Conservation (phyloP, 2,797 vertebrate genomes). For the Erpetoichthys calabaricus region DNA sequence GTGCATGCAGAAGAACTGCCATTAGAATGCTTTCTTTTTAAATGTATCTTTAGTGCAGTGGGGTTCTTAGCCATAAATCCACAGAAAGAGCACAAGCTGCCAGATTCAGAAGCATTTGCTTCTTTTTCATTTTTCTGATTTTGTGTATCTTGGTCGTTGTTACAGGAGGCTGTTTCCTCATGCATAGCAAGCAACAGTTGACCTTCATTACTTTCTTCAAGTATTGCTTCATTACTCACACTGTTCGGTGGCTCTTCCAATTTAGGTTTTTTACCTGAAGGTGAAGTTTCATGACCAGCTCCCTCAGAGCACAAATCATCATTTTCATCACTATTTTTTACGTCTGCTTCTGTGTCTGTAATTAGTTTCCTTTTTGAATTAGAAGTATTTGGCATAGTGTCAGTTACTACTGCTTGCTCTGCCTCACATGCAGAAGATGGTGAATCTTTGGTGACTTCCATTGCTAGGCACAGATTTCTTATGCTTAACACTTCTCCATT, state of each 20-base stretch:
- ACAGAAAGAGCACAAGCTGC: constrained; percentile 32
- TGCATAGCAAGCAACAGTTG: constrained; percentile 2
- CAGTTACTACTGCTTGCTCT: too few species aligned
- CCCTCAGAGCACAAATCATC: constrained; percentile 15
- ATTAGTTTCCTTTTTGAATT: constrained; percentile 23
- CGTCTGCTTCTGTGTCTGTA: constrained; percentile 24
- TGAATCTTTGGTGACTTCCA: too few species aligned
- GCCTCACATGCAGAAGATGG: too few species aligned
- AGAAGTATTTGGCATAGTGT: constrained; percentile 23
- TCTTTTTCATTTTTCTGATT: background rate
- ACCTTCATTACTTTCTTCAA: constrained; percentile 1
- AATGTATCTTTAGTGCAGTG: constrained; percentile 53
- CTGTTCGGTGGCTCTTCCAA: constrained; percentile 12
- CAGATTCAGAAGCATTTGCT: constrained; percentile 14
- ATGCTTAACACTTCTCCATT: too few species aligned
- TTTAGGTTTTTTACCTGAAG: constrained; percentile 29
- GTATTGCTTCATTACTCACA: constrained; percentile 7
- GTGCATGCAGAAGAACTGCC: constrained; percentile 7
- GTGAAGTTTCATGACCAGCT: constrained; percentile 18
- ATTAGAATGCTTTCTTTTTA: constrained; percentile 39
- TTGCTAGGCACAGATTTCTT: too few species aligned
- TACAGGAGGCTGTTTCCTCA: background rate
- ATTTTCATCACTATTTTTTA: constrained; percentile 21
- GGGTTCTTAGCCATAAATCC: constrained; percentile 45
- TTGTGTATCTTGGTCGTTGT: background rate